These are phyloP conservation scores for Cetonia aurata DNA, from an alignment of 2,888 invertebrate species.

Conservation along the genomic window DNA sequence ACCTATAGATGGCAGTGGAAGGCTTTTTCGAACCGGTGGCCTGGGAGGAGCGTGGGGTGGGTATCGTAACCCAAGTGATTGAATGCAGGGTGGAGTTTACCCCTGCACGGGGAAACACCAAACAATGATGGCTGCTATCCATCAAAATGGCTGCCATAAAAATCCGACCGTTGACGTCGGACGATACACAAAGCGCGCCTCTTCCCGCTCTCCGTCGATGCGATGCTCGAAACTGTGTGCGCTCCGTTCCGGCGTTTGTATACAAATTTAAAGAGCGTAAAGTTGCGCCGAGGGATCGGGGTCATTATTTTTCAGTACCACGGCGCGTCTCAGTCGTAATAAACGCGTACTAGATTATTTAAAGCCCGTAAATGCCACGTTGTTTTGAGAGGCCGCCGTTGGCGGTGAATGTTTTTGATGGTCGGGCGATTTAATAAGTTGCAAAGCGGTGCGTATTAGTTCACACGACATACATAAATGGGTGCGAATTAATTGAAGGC, in stretches of 20 bases:
- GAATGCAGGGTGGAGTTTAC: conserved; percentile 72
- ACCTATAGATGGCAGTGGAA: conserved; percentile 66
- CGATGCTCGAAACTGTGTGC: conserved; percentile 6
- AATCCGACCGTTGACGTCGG: conserved; percentile 34
- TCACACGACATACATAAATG: no score
- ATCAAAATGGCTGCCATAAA: conserved; percentile 70
- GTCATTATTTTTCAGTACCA: conserved; percentile 34
- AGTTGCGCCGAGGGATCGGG: conserved; percentile 37
- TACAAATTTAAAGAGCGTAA: conserved; percentile 41
- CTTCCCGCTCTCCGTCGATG: no score
- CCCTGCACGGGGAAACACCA: conserved; percentile 65
- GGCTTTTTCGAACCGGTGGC: conserved; percentile 56
- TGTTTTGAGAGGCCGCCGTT: conserved; percentile 2
- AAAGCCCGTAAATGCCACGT: conserved; percentile 5
- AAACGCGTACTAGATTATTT: conserved; percentile 28
- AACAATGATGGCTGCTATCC: conserved; percentile 73
- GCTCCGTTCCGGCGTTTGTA: conserved; percentile 20
- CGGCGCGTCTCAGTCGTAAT: conserved; percentile 22
- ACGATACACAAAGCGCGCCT: neutral
- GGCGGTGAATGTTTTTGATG: conserved; percentile 10
- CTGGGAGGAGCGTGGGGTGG: conserved; percentile 64
- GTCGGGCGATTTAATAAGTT: conserved; percentile 14
- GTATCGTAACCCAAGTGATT: conserved; percentile 68
- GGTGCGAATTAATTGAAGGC: conserved; percentile 21
- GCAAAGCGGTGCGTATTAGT: conserved; percentile 1